These are phyloP conservation scores for Neolamprologus caudopunctatus DNA, from an alignment of 2,113 vertebrate genomes.

Conservation along the genomic window DNA sequence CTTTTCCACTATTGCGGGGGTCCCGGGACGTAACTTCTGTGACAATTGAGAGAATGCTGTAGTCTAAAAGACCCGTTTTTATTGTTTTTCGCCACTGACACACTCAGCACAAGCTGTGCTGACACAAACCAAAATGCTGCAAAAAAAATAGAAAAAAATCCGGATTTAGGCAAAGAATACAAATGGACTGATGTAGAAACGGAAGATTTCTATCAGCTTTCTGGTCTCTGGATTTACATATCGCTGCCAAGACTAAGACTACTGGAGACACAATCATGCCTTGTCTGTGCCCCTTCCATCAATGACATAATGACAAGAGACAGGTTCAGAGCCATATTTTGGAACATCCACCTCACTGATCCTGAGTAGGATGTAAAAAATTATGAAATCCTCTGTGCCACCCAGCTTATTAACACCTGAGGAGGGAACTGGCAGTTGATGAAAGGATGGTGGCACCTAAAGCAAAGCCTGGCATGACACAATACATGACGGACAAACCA, in stretches of 20 bases:
- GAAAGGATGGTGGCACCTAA: not conserved
- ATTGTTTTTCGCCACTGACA: not conserved
- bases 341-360: not conserved
- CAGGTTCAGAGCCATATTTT: not conserved
- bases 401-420: not conserved
- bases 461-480: not conserved
- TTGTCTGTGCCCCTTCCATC: not conserved
- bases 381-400: not conserved
- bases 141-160: not conserved
- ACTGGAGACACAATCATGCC: not conserved
- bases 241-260: not conserved
- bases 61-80: not conserved
- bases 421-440: not conserved
- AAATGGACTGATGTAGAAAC: not conserved
- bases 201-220: not conserved
- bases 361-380: not conserved
- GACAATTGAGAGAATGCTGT: not conserved
- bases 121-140: not conserved
- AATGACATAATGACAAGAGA: not conserved
- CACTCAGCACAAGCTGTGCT: not conserved
- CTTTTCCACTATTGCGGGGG: fast-evolving
- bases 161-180: fast-evolving
- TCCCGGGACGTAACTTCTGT: fast-evolving
- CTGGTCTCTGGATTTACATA: not conserved
- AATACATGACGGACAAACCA: not conserved